These are phyloP conservation scores for Dicentrarchus labrax DNA, from an alignment of 2,113 vertebrate genomes.

Conservation along the genomic window DNA sequence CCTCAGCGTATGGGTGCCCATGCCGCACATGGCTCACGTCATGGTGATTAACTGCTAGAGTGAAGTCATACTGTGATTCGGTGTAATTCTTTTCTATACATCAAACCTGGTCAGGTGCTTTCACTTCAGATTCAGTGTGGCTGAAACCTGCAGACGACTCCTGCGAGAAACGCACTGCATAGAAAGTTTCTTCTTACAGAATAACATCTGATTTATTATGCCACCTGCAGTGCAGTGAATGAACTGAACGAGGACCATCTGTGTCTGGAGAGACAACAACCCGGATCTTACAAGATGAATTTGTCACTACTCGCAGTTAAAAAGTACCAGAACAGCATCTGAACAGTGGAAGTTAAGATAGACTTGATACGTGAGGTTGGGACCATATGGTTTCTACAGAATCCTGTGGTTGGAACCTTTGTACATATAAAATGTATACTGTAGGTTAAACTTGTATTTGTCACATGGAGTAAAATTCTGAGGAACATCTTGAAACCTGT, in stretches of 20 bases:
- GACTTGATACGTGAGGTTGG: constrained; percentile 19
- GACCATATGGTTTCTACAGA: constrained; percentile 25
- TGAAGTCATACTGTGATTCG: constrained; percentile 17
- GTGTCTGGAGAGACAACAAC: constrained; percentile 18
- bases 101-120: constrained; percentile 27
- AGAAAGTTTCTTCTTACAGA: not conserved
- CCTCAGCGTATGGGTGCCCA: constrained; percentile 97
- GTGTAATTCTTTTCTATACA: constrained; percentile 15
- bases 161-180: constrained; percentile 19
- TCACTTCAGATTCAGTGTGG: constrained; percentile 12
- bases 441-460: constrained; percentile 51
- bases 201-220: constrained; percentile 24
- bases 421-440: constrained; percentile 54
- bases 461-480: constrained; percentile 35
- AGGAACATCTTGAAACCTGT: constrained; percentile 58
- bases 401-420: constrained; percentile 46
- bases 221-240: constrained; percentile 41
- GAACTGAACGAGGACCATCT: constrained; percentile 38
- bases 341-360: constrained; percentile 23
- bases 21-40: constrained; percentile 87
- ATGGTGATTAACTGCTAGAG: constrained; percentile 80
- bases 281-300: constrained; percentile 20
- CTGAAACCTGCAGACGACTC: constrained; percentile 10
- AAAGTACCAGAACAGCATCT: constrained; percentile 27
- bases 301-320: constrained; percentile 1